Conservation (phyloP, 2,888 invertebrate genomes). For the Epiblema foenella region DNA sequence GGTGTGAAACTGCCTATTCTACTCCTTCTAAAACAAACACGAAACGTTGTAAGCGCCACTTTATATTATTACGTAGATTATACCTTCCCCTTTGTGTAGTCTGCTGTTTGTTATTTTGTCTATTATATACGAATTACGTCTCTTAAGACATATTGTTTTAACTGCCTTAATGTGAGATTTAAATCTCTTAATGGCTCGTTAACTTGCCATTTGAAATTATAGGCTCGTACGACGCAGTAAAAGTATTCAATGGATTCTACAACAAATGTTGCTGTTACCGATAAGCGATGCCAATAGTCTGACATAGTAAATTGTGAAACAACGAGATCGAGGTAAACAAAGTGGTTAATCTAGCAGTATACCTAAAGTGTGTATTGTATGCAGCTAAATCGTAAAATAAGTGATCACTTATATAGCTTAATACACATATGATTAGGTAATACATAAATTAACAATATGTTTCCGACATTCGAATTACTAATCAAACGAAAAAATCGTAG, state of each 20-base stretch:
- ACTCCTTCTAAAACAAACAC: neutral
- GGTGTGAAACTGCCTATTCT: constrained; percentile 42
- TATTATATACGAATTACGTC: neutral
- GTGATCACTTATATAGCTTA: too few relatives aligned
- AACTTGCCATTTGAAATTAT: constrained; percentile 42
- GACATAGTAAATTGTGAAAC: neutral
- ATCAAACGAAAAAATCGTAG: neutral
- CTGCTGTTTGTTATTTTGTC: neutral
- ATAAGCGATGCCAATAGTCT: constrained; percentile 13
- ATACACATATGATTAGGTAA: too few relatives aligned
- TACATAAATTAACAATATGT: neutral
- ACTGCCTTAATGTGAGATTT: constrained; percentile 25
- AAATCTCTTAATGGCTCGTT: constrained; percentile 40
- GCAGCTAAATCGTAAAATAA: neutral
- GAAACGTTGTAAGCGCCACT: constrained; percentile 1
- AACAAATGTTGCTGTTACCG: constrained; percentile 31
- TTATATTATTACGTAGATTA: neutral
- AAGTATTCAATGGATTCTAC: constrained; percentile 33
- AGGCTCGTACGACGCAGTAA: constrained; percentile 35
- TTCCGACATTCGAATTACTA: neutral
- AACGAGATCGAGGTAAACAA: neutral
- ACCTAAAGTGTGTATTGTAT: neutral
- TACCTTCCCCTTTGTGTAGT: neutral
- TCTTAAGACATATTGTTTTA: constrained; percentile 3
- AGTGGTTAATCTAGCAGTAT: neutral